Percentiles rank a stretch among this genome's conserved stretches.
phyloP scores from a whole-genome alignment of 2,113 vertebrate genomes.

The Ciconia boyciana region DNA sequence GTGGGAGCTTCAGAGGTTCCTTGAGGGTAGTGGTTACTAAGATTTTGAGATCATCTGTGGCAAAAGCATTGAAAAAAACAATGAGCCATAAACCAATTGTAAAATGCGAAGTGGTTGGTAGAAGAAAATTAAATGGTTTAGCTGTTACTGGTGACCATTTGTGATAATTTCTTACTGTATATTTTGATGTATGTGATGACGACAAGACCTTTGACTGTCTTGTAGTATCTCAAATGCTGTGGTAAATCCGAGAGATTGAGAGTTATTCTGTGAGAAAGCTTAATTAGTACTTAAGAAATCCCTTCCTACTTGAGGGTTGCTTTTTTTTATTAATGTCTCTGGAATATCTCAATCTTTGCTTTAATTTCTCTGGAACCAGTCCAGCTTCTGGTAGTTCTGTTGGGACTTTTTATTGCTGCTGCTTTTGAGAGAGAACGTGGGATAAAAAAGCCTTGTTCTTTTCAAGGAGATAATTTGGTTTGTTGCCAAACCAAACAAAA shows the following conservation, averaged over 20 bases:
- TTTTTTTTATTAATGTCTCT: neutral
- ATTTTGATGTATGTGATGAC: neutral
- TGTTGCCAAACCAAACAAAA: neutral
- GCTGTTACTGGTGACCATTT: neutral
- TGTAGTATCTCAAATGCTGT: neutral
- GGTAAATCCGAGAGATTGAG: neutral
- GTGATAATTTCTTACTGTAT: neutral
- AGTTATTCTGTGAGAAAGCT: neutral
- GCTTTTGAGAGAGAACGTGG: neutral
- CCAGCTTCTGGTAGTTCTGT: neutral
- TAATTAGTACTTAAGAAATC: neutral
- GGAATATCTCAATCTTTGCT: neutral
- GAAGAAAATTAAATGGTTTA: neutral
- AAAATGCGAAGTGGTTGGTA: neutral
- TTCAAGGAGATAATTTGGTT: neutral
- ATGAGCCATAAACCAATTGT: rapidly evolving
- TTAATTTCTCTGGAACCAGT: neutral
- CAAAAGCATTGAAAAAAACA: neutral
- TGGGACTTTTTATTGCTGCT: neutral
- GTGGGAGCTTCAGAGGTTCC: neutral
- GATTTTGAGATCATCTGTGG: neutral
- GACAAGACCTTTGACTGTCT: neutral
- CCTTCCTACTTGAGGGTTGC: neutral
- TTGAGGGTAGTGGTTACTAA: neutral
- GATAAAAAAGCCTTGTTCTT: neutral